These are phyloP conservation scores for Scaptomyza reducta DNA, from an alignment of 2,888 invertebrate species.

Conservation along the genomic window DNA sequence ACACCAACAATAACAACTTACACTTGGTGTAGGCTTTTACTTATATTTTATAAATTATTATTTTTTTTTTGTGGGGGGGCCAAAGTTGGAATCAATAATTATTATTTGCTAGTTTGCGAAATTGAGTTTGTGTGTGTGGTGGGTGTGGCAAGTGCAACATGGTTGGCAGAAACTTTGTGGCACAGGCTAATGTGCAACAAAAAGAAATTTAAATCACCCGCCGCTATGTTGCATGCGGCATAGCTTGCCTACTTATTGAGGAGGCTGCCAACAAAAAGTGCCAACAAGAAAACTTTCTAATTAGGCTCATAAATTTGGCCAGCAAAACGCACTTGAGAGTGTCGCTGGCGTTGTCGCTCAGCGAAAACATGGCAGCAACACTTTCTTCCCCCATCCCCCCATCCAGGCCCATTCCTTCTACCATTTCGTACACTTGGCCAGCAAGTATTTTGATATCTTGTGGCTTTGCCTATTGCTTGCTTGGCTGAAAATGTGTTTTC, in stretches of 20 bases:
- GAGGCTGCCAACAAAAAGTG: constrained; percentile 62
- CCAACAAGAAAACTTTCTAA: constrained; percentile 80
- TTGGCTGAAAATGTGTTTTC: constrained; percentile 79
- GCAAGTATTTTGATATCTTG: constrained; percentile 69
- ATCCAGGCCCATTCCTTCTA: neutral
- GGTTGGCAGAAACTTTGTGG: constrained; percentile 72
- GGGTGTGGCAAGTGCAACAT: constrained; percentile 65
- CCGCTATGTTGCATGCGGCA: constrained; percentile 65
- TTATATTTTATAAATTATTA: neutral
- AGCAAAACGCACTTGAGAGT: constrained; percentile 73
- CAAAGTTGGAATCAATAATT: constrained; percentile 75
- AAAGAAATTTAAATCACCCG: constrained; percentile 61
- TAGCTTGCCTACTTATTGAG: constrained; percentile 25
- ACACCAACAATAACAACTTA: constrained; percentile 12
- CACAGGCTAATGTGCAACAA: constrained; percentile 71
- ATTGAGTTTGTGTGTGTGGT: constrained; percentile 10
- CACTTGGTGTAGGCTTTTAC: constrained; percentile 10
- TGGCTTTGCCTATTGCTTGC: constrained; percentile 45
- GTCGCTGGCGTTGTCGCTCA: constrained; percentile 59
- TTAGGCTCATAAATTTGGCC: constrained; percentile 82
- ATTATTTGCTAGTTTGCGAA: constrained; percentile 62
- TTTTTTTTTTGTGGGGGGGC: constrained; percentile 26
- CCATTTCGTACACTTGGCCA: neutral
- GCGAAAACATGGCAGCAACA: constrained; percentile 53
- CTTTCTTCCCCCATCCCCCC: neutral